phyloP scores from a whole-genome alignment of 2,888 invertebrate species.

The Neuroscelio doddi region DNA sequence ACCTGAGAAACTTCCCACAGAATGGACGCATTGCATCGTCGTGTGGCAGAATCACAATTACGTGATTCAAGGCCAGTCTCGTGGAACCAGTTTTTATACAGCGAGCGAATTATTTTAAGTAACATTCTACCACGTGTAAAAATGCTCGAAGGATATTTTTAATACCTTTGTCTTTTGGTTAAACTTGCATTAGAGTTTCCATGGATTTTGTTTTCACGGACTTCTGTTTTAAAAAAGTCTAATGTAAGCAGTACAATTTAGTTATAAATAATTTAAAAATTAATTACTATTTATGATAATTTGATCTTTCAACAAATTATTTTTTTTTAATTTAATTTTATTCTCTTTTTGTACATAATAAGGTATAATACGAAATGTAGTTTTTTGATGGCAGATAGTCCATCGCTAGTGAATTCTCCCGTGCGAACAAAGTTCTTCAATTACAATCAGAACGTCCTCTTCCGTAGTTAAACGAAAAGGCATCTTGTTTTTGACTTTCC shows the following conservation, averaged over 20 bases:
- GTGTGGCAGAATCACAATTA: constrained; percentile 43
- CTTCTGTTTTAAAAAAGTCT: too few relatives aligned
- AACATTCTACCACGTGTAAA: constrained; percentile 17
- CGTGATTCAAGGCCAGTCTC: constrained; percentile 31
- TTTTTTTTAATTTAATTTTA: too few relatives aligned
- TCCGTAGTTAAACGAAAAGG: neutral
- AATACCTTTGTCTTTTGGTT: neutral
- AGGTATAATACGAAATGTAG: too few relatives aligned
- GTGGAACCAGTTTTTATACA: constrained; percentile 29
- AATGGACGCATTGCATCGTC: constrained; percentile 26
- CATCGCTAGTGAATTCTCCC: neutral
- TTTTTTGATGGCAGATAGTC: too few relatives aligned
- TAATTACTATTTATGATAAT: too few relatives aligned
- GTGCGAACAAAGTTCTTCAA: neutral
- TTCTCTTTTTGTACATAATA: too few relatives aligned
- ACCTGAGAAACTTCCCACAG: constrained; percentile 57
- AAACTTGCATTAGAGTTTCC: neutral
- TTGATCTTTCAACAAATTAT: too few relatives aligned
- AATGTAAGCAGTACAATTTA: too few relatives aligned
- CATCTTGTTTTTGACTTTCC: constrained; percentile 21
- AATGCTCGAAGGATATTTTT: neutral
- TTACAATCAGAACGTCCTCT: constrained; percentile 5
- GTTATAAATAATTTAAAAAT: too few relatives aligned
- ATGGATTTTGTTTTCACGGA: too few relatives aligned
- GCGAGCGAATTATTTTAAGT: constrained; percentile 17